Evolutionary conservation across 30 jellyfish, hydroid and myxozoan species (phyloP).

Genomic region (Mastigias papua): DNA sequence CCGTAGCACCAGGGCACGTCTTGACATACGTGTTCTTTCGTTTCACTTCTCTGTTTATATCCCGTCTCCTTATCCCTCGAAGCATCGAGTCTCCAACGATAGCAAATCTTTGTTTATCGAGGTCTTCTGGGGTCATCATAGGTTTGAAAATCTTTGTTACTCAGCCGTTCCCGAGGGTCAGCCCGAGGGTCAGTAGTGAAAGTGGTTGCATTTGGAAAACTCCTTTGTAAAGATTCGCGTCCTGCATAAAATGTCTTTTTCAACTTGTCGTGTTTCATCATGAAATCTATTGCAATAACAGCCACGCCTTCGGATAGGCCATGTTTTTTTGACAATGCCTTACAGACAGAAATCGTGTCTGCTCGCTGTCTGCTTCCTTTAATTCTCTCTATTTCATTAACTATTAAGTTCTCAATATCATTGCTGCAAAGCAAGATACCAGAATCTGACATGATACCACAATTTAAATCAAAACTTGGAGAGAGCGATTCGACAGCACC

Average conservation of each 20-base stretch:
- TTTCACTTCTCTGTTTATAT: not conserved
- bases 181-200: too few species aligned
- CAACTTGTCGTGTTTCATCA: slow-evolving; percentile 32
- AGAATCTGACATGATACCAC: slow-evolving; percentile 34
- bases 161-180: too few species aligned
- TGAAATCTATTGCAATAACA: slow-evolving; percentile 28
- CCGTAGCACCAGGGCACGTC: slow-evolving; percentile 42
- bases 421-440: slow-evolving; percentile 40
- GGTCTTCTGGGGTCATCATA: too few species aligned
- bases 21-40: not conserved
- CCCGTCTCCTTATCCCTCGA: not conserved
- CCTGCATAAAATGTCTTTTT: slow-evolving; percentile 22
- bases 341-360: slow-evolving; percentile 18
- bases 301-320: slow-evolving; percentile 30
- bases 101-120: too few species aligned
- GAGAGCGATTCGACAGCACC: slow-evolving; percentile 31
- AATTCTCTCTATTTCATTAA: too few species aligned
- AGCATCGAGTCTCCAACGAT: slow-evolving; percentile 10
- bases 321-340: slow-evolving; percentile 19
- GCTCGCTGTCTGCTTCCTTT: slow-evolving; percentile 34
- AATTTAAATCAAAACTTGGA: slow-evolving; percentile 25
- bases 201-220: too few species aligned
- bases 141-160: too few species aligned
- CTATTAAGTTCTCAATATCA: slow-evolving; percentile 11
- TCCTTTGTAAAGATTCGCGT: slow-evolving; percentile 19